These are phyloP conservation scores for Plagodis pulveraria DNA, from an alignment of 2,888 invertebrate species.

Conservation along the genomic window DNA sequence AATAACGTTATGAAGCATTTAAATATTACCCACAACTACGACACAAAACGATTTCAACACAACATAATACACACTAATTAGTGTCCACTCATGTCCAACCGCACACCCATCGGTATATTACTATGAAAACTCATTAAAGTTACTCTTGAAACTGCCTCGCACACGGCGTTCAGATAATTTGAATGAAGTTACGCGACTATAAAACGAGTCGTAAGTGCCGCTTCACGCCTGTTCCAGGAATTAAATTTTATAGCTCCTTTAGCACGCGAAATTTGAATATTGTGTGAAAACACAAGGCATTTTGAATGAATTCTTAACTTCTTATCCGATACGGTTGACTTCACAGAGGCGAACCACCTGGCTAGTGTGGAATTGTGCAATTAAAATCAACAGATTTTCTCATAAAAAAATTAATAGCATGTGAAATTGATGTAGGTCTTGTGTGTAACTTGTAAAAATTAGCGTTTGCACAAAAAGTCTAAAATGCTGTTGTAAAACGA, in stretches of 20 bases:
- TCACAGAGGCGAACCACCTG: constrained; percentile 27
- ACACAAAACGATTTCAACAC: neutral
- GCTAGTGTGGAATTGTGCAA: constrained; percentile 33
- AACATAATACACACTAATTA: constrained; percentile 22
- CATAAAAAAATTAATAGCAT: constrained; percentile 24
- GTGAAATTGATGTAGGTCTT: constrained; percentile 31
- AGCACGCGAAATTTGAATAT: constrained; percentile 64
- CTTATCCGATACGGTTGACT: constrained; percentile 29
- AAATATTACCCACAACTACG: neutral
- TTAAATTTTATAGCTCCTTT: constrained; percentile 64
- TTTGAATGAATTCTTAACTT: constrained; percentile 43
- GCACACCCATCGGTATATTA: constrained; percentile 9
- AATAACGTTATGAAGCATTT: neutral
- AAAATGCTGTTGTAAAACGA: constrained; percentile 21
- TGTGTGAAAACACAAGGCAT: constrained; percentile 48
- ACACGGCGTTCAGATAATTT: constrained; percentile 49
- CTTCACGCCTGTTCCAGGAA: constrained; percentile 61
- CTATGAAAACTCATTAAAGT: constrained; percentile 48
- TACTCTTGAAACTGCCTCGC: constrained; percentile 38
- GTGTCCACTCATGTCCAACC: constrained; percentile 27
- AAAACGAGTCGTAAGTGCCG: constrained; percentile 54
- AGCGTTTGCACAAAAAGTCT: constrained; percentile 15
- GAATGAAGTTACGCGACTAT: constrained; percentile 49
- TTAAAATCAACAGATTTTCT: constrained; percentile 35
- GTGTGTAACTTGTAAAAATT: constrained; percentile 18